phyloP scores from a whole-genome alignment of 2,888 invertebrate species.

The Heliothis peltigera region DNA sequence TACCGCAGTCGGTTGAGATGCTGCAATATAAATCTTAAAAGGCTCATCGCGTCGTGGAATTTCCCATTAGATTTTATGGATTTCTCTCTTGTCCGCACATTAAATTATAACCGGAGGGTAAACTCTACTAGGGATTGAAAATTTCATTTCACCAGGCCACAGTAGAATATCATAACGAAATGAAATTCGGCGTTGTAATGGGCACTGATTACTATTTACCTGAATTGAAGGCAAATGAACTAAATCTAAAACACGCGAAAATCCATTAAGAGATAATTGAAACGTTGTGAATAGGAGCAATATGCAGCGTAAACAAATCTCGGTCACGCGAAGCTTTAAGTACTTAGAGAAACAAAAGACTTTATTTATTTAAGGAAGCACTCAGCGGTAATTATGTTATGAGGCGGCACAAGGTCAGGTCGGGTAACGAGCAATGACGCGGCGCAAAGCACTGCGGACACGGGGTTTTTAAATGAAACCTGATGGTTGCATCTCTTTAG shows the following conservation, averaged over 20 bases:
- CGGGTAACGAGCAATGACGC: conserved; percentile 62
- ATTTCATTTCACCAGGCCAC: conserved; percentile 76
- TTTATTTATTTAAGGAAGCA: conserved; percentile 80
- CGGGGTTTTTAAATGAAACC: conserved; percentile 38
- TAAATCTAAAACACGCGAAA: conserved; percentile 44
- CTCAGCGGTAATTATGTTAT: conserved; percentile 79
- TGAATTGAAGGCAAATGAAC: conserved; percentile 51
- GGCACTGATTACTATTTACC: conserved; percentile 56
- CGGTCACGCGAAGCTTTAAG: conserved; percentile 61
- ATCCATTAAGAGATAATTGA: conserved; percentile 48
- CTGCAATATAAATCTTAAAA: conserved; percentile 83
- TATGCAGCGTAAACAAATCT: conserved; percentile 64
- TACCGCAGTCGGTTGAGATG: conserved; percentile 69
- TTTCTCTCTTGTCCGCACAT: conserved; percentile 84
- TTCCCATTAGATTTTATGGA: conserved; percentile 88
- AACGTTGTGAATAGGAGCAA: conserved; percentile 53
- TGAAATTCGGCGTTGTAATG: conserved; percentile 60
- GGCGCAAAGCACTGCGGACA: conserved; percentile 22
- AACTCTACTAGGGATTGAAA: conserved; percentile 77
- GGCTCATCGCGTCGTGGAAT: conserved; percentile 82
- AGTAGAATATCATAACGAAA: conserved; percentile 62
- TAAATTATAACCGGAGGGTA: conserved; percentile 85
- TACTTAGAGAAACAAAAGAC: conserved; percentile 76
- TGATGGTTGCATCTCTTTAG: conserved; percentile 41
- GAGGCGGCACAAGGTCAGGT: conserved; percentile 65